These are phyloP conservation scores for Coregonus sp. DNA, from an alignment of 2,797 vertebrate species.

Conservation along the genomic window DNA sequence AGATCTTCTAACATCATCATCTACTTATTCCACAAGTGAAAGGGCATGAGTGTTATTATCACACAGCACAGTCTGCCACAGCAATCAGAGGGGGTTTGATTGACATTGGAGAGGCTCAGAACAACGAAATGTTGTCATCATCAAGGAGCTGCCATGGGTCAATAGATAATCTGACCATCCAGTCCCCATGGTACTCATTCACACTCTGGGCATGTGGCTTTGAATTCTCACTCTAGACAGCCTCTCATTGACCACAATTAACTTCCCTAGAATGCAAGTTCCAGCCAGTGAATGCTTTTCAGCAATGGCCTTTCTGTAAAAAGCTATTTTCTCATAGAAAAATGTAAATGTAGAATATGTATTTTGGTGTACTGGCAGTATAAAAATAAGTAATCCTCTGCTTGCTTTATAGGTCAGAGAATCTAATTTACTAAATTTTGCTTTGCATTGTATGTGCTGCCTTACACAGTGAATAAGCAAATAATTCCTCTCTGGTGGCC, in stretches of 20 bases:
- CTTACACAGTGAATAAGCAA: background rate
- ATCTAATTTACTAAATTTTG: no score
- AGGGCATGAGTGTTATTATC: no score
- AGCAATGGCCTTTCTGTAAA: background rate
- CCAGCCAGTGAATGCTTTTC: background rate
- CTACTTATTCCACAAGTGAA: no score
- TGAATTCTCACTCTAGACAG: background rate
- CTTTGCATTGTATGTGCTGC: background rate
- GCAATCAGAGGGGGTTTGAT: background rate
- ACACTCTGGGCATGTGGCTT: background rate
- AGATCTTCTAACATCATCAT: no score
- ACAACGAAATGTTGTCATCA: background rate
- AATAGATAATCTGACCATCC: background rate
- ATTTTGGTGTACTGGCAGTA: no score
- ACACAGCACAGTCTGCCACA: background rate
- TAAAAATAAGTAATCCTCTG: no score
- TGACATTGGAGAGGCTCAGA: background rate
- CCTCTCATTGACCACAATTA: background rate
- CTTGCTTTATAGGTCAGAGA: no score
- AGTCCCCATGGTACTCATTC: background rate
- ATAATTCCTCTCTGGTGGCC: slow-evolving; percentile 19
- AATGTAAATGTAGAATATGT: background rate
- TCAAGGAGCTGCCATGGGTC: background rate
- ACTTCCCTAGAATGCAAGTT: background rate
- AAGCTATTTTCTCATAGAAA: background rate